phyloP scores from a whole-genome alignment of 2,888 invertebrate species.

The Fragum whitleyi region DNA sequence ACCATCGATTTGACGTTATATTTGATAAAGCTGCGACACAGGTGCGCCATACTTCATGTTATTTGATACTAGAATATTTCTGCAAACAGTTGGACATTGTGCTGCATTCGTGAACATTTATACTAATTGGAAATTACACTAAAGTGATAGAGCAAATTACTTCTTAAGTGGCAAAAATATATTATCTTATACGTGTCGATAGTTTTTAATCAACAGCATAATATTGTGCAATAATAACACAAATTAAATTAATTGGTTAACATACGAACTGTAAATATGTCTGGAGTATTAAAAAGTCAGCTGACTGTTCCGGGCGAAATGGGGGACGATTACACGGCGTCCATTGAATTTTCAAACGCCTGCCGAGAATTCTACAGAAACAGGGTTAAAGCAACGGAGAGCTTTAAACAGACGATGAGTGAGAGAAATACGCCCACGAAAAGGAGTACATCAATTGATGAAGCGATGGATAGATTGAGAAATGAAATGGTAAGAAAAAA shows the following conservation, averaged over 20 bases:
- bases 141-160: background rate
- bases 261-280: slow-evolving; percentile 8
- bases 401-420: slow-evolving; percentile 67
- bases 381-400: slow-evolving; percentile 72
- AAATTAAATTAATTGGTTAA: background rate
- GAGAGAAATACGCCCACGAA: slow-evolving; percentile 21
- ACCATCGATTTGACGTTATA: slow-evolving; percentile 23
- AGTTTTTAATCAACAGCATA: too few species aligned
- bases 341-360: slow-evolving; percentile 79
- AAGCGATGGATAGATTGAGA: slow-evolving; percentile 73
- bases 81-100: slow-evolving; percentile 6
- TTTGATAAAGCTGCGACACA: slow-evolving; percentile 6
- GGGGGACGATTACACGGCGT: slow-evolving; percentile 74
- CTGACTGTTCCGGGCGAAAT: slow-evolving; percentile 26
- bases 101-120: background rate
- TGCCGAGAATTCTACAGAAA: slow-evolving; percentile 77
- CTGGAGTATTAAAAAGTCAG: slow-evolving; percentile 17
- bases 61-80: background rate
- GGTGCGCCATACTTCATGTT: slow-evolving; percentile 20
- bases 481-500: slow-evolving; percentile 76
- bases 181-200: too few species aligned
- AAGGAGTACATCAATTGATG: slow-evolving; percentile 68
- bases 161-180: too few species aligned
- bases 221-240: too few species aligned
- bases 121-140: background rate